phyloP scores from a whole-genome alignment of 2,113 vertebrate species.

The Muntiacus muntjak region DNA sequence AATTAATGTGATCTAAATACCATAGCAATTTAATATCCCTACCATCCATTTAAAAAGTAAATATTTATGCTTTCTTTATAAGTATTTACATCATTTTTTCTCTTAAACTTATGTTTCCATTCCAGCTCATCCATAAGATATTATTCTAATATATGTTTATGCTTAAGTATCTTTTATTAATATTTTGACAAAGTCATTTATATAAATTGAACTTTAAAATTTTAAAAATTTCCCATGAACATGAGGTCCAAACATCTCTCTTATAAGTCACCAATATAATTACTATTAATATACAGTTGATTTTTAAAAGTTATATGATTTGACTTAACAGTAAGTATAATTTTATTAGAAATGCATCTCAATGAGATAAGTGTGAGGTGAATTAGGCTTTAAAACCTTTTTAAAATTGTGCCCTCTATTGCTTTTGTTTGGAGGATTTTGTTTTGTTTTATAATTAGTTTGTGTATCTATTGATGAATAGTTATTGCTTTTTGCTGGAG shows the following conservation, averaged over 20 bases:
- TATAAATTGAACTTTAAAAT: not conserved
- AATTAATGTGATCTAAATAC: not conserved
- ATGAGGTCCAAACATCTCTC: not conserved
- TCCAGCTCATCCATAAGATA: not conserved
- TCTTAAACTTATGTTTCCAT: not conserved
- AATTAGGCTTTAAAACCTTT: not conserved
- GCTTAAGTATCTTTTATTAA: not conserved
- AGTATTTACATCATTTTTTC: not conserved
- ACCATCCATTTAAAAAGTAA: not conserved
- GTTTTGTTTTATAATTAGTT: not conserved
- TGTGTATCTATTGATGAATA: not conserved
- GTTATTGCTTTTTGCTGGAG: not conserved
- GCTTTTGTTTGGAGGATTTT: not conserved
- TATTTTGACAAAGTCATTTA: constrained; percentile 15
- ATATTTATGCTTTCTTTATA: not conserved
- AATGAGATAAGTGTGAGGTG: not conserved
- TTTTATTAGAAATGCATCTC: not conserved
- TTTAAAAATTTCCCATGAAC: not conserved
- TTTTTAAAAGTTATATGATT: not conserved
- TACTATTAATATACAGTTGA: not conserved
- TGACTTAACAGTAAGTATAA: not conserved
- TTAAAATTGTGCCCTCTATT: not conserved
- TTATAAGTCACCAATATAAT: not conserved
- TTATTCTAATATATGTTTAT: not conserved
- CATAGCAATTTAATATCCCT: not conserved